Percentiles rank a stretch among this genome's conserved stretches.
Evolutionary conservation across 2,888 invertebrate species (phyloP).

Genomic region (Lissocephala sabroskyi): DNA sequence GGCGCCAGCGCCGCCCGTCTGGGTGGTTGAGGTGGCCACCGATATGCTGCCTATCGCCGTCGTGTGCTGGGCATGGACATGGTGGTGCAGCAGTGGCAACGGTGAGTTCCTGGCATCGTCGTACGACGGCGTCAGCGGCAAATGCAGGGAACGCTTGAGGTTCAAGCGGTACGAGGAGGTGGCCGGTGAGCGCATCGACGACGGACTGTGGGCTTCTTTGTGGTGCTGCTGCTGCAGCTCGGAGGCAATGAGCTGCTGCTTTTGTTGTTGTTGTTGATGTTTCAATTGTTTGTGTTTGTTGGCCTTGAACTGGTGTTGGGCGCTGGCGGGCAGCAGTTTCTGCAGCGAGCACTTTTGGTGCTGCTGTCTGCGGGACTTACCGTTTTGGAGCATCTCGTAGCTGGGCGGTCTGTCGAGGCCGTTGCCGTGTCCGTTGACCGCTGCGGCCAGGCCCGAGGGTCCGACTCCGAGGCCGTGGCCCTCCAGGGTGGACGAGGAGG

Average conservation of each 20-base stretch:
- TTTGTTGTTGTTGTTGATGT: constrained; percentile 42
- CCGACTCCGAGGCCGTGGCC: constrained; percentile 55
- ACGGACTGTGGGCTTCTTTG: constrained; percentile 45
- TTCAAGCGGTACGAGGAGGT: constrained; percentile 68
- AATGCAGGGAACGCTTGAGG: constrained; percentile 67
- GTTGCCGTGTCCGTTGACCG: constrained; percentile 39
- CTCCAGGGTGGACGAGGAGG: constrained; percentile 69
- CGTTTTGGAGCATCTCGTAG: constrained; percentile 73
- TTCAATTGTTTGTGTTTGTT: constrained; percentile 63
- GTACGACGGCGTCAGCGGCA: constrained; percentile 71
- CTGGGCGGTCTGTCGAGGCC: constrained; percentile 65
- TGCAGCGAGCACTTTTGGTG: constrained; percentile 69
- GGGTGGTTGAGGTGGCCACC: constrained; percentile 34
- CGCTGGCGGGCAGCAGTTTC: constrained; percentile 65
- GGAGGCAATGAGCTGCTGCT: constrained; percentile 51
- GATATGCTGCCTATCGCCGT: constrained; percentile 51
- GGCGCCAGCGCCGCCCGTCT: constrained; percentile 20
- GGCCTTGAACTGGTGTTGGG: constrained; percentile 64
- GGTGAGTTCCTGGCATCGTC: constrained; percentile 69
- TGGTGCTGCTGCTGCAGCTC: constrained; percentile 49
- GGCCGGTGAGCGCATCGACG: constrained; percentile 61
- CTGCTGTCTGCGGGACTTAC: constrained; percentile 72
- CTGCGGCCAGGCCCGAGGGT: constrained; percentile 40
- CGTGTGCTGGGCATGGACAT: constrained; percentile 50
- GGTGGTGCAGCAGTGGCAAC: constrained; percentile 70